Percentiles rank a stretch among this genome's conserved stretches.
These are phyloP conservation scores for Cottus gobio DNA, from an alignment of 2,113 vertebrate species.

Conservation along the genomic window DNA sequence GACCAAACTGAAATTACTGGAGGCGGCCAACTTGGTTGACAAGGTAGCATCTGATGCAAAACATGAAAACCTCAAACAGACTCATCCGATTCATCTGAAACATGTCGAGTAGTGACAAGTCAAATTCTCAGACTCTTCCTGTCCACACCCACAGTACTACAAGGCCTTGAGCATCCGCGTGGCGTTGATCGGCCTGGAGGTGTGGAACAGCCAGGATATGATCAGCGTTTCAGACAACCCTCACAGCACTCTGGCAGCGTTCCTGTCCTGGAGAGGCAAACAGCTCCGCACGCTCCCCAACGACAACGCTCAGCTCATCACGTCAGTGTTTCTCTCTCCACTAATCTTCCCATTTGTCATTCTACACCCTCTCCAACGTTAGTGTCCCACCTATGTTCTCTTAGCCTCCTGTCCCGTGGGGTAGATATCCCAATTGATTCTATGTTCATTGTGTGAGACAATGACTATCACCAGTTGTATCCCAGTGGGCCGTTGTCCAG, in stretches of 20 bases:
- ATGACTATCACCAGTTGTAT: slow-evolving; percentile 6
- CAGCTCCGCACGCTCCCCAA: slow-evolving; percentile 87
- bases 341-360: not conserved
- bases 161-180: slow-evolving; percentile 92
- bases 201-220: slow-evolving; percentile 90
- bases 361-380: not conserved
- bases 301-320: slow-evolving; percentile 97
- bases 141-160: slow-evolving; percentile 87
- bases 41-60: slow-evolving; percentile 84
- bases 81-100: not conserved
- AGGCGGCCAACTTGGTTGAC: slow-evolving; percentile 95
- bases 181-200: slow-evolving; percentile 93
- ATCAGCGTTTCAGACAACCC: slow-evolving; percentile 90
- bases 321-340: slow-evolving; percentile 79
- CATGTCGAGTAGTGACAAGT: not conserved
- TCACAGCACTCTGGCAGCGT: slow-evolving; percentile 91
- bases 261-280: slow-evolving; percentile 94
- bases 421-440: slow-evolving; percentile 5
- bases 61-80: not conserved
- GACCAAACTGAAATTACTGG: slow-evolving; percentile 89
- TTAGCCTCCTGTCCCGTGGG: not conserved
- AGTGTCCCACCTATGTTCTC: not conserved
- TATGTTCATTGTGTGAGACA: not conserved
- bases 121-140: not conserved
- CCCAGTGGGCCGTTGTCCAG: slow-evolving; percentile 11